phyloP scores from a whole-genome alignment of 2,797 vertebrate genomes.

The Mus spretus region DNA sequence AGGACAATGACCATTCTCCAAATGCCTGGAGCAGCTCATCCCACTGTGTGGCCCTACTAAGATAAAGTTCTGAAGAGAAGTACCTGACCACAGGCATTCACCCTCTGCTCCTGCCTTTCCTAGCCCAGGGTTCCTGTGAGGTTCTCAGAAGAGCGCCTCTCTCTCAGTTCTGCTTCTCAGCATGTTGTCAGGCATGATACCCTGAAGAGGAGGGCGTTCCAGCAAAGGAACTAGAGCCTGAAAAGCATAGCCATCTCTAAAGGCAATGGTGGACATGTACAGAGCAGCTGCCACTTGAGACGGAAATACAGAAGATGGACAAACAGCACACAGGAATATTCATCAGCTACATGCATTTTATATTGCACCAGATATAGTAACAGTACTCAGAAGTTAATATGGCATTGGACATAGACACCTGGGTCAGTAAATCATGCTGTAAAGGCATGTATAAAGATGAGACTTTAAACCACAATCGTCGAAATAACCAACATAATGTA shows the following conservation, averaged over 20 bases:
- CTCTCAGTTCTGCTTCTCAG: no score
- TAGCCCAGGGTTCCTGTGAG: neutral
- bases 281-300: rapidly evolving
- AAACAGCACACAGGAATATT: no score
- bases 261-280: neutral
- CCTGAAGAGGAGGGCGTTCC: neutral
- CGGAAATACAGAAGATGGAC: rapidly evolving
- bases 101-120: neutral
- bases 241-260: no score
- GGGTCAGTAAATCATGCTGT: no score
- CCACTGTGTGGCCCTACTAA: neutral
- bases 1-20: neutral
- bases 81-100: no score
- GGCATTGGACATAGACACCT: neutral
- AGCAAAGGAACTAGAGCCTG: rapidly evolving
- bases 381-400: neutral
- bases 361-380: neutral
- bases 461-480: rapidly evolving
- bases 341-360: neutral
- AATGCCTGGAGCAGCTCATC: neutral
- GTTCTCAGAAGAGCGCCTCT: neutral
- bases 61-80: neutral
- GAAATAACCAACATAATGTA: neutral
- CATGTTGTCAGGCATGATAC: no score
- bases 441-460: neutral